Evolutionary conservation across 92 coral and sea anemone genomes (phyloP).

Genomic region (Siderastrea siderea): DNA sequence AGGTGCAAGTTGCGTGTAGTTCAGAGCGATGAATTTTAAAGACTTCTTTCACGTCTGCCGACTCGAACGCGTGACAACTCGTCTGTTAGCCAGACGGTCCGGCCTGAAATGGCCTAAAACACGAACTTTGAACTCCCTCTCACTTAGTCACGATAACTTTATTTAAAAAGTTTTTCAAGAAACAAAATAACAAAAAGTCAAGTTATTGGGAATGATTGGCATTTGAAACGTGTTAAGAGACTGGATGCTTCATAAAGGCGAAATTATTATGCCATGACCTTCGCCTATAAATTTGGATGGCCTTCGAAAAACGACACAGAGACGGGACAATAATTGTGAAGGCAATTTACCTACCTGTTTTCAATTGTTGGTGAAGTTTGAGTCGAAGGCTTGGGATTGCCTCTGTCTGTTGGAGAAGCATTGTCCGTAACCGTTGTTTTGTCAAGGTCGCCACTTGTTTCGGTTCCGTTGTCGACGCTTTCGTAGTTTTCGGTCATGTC

Average conservation of each 20-base stretch:
- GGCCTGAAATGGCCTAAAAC: constrained; percentile 9
- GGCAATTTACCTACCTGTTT: constrained; percentile 28
- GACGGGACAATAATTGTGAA: neutral
- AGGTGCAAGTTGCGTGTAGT: constrained; percentile 12
- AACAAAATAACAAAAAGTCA: neutral
- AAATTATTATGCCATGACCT: constrained; percentile 35
- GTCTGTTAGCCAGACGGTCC: constrained; percentile 24
- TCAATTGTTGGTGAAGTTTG: neutral
- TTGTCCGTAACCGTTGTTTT: neutral
- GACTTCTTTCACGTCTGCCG: constrained; percentile 30
- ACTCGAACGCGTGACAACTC: constrained; percentile 39
- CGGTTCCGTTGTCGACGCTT: constrained; percentile 9
- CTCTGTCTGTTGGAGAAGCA: neutral
- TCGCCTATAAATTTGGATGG: constrained; percentile 37
- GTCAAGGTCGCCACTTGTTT: constrained; percentile 9
- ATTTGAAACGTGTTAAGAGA: constrained; percentile 11
- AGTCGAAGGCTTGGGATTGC: neutral
- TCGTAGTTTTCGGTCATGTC: constrained; percentile 19
- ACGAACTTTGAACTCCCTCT: constrained; percentile 26
- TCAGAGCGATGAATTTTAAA: neutral
- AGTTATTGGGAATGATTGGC: neutral
- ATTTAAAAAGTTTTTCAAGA: neutral
- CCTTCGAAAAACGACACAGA: neutral
- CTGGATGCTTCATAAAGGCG: neutral
- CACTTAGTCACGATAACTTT: neutral